Evolutionary conservation across 2,113 vertebrate species (phyloP).

Genomic region (Siphamia tubifer): DNA sequence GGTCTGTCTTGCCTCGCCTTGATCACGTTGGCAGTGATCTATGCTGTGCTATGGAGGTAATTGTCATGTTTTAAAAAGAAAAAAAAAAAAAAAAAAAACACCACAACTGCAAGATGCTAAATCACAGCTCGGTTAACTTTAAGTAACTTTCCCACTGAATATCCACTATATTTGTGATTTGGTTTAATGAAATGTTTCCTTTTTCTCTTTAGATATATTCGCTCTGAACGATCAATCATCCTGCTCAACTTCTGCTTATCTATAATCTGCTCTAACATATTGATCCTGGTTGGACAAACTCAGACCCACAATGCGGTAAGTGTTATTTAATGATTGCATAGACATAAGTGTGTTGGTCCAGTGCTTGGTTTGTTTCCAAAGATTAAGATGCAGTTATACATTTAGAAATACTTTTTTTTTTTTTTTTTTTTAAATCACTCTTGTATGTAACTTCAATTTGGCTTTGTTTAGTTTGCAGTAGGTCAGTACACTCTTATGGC

Average conservation of each 20-base stretch:
- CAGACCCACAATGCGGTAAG: slow-evolving; percentile 97
- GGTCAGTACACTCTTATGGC: background rate
- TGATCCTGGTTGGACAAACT: slow-evolving; percentile 97
- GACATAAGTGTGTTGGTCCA: background rate
- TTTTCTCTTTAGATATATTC: slow-evolving; percentile 88
- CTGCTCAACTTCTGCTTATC: slow-evolving; percentile 99
- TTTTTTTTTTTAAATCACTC: too few relatives aligned
- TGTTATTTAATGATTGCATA: slow-evolving; percentile 11
- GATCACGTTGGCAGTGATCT: slow-evolving; percentile 95
- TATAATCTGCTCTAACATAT: slow-evolving; percentile 98
- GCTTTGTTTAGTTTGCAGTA: background rate
- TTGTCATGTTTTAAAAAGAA: slow-evolving; percentile 28
- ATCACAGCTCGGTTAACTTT: background rate
- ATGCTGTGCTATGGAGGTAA: slow-evolving; percentile 97
- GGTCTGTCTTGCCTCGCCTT: slow-evolving; percentile 97
- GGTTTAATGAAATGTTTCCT: background rate
- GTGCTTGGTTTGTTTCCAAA: background rate
- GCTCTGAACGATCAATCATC: slow-evolving; percentile 97
- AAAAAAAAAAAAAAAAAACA: background rate
- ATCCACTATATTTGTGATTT: background rate
- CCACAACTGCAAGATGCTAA: background rate
- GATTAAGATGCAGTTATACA: background rate
- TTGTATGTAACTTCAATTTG: too few relatives aligned
- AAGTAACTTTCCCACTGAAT: background rate
- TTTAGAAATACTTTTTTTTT: background rate